Evolutionary conservation across 2,113 vertebrate species (phyloP), one percentile per base, ranked within the genome.

Genomic region (Puma concolor): DNA sequence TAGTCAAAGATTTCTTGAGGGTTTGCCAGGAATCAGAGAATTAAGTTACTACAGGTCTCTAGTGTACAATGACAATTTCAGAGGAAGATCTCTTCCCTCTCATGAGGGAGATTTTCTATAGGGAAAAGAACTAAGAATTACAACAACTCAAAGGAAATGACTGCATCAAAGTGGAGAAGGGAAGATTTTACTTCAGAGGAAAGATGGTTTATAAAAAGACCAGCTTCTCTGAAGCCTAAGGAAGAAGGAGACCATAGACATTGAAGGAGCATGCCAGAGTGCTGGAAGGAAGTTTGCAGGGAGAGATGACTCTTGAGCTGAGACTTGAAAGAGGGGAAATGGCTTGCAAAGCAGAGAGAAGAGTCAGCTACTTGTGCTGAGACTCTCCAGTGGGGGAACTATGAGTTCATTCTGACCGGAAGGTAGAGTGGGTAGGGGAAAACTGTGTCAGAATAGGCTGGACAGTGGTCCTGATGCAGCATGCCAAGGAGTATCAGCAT

Each of bases 101-200:
- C 57, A 44, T 13, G 7, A 87, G 60, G 38, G 44, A 98, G 91
- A 57, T 52, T 96, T 88, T 60, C 89, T 95, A 50, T 3, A 92
- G 79, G 33, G 77, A 93, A 96, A 87, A 83, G 31, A 95, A 63
- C 10, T 63, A 81, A 95, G 74, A 76, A 80, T 79, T 95, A 83
- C 83, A 93, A 80, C 86, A 93, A 95, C 60, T 94, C 33, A 77
- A 31, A 96, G 71, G 33, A 96, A 91, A 63, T 38, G 8, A 91
- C 67, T 74, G 60, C 7, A 41, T 86, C 81, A 14, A 2, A 95
- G 60, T 63, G 10, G 27, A 88, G 31, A 95, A 83, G 21, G 57
- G 57, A 86, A 90, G 14, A 87, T 86, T 95, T 92, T 64, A 87
- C 23, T 88, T 96, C 31, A 82, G 89, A 92, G 74, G 11, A 7